Evolutionary conservation across 2,113 vertebrate species (phyloP).

Genomic region (Colaptes auratus): DNA sequence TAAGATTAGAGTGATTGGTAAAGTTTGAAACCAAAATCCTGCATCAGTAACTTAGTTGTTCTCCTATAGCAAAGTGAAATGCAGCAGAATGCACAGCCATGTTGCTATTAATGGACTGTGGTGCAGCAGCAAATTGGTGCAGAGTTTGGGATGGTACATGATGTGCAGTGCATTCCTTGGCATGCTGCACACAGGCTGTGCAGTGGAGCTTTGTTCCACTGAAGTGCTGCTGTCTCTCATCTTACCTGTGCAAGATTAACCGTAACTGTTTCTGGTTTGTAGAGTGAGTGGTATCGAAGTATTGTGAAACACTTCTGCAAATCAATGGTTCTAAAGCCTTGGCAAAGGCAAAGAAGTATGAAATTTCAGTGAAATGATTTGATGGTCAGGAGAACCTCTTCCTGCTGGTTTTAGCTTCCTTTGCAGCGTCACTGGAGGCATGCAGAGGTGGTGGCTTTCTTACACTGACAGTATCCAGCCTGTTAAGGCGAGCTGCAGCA

Average conservation of each 20-base stretch:
- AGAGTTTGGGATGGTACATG: not conserved
- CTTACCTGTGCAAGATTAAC: not conserved
- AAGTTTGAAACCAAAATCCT: not conserved
- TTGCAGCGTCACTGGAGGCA: not conserved
- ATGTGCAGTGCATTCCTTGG: not conserved
- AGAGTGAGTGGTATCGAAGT: not conserved
- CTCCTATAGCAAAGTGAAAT: not conserved
- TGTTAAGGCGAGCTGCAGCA: not conserved
- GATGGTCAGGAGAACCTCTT: not conserved
- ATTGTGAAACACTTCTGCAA: not conserved
- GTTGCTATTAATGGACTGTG: conserved; percentile 23
- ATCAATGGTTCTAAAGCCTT: not conserved
- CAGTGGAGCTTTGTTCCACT: not conserved
- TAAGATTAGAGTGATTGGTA: not conserved
- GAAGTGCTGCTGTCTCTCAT: not conserved
- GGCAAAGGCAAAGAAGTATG: not conserved
- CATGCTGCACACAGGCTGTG: not conserved
- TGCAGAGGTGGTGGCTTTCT: not conserved
- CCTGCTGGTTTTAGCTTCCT: not conserved
- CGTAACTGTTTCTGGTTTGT: not conserved
- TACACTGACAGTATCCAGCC: not conserved
- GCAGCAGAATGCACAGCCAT: not conserved
- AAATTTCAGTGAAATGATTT: accelerated
- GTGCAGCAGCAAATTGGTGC: conserved; percentile 42
- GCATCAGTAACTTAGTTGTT: accelerated